Base-by-base conservation (phyloP, 23 tunicate genomes). In the Ciona savignyi region DNA sequence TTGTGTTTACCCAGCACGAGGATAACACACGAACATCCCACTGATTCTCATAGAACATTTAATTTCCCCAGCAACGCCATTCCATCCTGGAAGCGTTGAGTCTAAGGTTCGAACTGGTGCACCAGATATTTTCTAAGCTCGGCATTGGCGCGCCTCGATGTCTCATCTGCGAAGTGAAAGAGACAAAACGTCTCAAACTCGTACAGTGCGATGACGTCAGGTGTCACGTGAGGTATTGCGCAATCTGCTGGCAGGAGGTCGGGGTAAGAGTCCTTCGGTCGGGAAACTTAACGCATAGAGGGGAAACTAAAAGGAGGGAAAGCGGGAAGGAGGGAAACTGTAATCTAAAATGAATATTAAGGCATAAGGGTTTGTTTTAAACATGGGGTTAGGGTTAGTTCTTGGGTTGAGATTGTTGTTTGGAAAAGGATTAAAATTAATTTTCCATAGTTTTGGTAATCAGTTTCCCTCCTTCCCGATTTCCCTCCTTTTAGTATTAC, bases 1-100 rank as follows among this genome's bases (percentile, higher is more conserved):
- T n/a, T n/a, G n/a, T n/a, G n/a, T n/a, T n/a, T n/a, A n/a, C n/a
- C n/a, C n/a, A n/a, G n/a, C n/a, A n/a, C n/a, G n/a, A n/a, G n/a
- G n/a, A n/a, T n/a, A n/a, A n/a, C n/a, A n/a, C n/a, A n/a, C n/a
- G n/a, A n/a, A n/a, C n/a, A n/a, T n/a, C n/a, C n/a, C n/a, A n/a
- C n/a, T n/a, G n/a, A n/a, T n/a, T n/a, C n/a, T n/a, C n/a, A n/a
- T n/a, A n/a, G n/a, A n/a, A n/a, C n/a, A n/a, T n/a, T n/a, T n/a
- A n/a, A n/a, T n/a, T n/a, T n/a, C n/a, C n/a, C n/a, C 74, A 87
- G 95, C 86, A 87, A 81, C 72, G 72, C 4, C 75, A 81, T 28
- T 74, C 87, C 24, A 64, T 87, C 24, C 67, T 76, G 74, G 86
- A 81, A 48, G 85, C 77, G 0, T 30, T 81, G n/a, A 67, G 75